Percentiles rank a stretch among this genome's conserved stretches.
Conservation (phyloP, 2,797 vertebrate genomes). For the Phrynocephalus forsythii region DNA sequence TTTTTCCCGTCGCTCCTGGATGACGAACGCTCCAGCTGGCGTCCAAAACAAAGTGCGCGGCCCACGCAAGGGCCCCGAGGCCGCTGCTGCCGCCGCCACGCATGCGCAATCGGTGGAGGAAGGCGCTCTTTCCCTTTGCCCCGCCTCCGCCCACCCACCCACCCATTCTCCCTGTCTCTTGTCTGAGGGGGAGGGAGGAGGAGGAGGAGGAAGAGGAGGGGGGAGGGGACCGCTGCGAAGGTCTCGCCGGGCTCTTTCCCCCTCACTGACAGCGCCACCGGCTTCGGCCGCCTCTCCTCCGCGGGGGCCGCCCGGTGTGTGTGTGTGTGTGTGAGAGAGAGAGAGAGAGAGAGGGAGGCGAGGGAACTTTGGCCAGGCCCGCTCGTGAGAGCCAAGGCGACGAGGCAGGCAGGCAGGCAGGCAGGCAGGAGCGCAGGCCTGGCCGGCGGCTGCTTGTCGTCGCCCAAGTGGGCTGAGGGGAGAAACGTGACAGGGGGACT, state of each 20-base stretch:
- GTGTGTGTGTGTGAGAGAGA: too few species aligned
- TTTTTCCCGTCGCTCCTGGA: conserved; percentile 13
- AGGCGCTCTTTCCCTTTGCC: conserved; percentile 32
- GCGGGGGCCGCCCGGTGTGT: conserved; percentile 47
- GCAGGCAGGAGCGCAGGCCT: background rate
- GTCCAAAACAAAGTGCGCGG: conserved; percentile 13
- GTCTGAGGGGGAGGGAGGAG: background rate
- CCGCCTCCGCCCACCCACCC: background rate
- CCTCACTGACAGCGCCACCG: conserved; percentile 64
- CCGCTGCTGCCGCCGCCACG: conserved; percentile 7
- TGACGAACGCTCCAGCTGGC: conserved; percentile 32
- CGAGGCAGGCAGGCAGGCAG: background rate
- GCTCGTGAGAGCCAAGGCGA: background rate
- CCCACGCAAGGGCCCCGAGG: too few species aligned
- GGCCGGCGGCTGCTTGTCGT: background rate
- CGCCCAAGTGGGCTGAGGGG: background rate
- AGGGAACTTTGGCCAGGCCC: background rate
- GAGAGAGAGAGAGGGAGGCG: too few species aligned
- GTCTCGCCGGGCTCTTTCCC: conserved; percentile 15
- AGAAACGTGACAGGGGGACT: background rate
- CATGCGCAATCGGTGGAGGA: conserved; percentile 54
- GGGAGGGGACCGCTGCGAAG: conserved; percentile 24
- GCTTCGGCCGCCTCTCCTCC: conserved; percentile 38
- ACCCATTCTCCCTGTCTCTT: background rate
- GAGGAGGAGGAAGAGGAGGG: too few species aligned